phyloP scores from a whole-genome alignment of 2,888 invertebrate genomes.

The Iselma pallidipennis region DNA sequence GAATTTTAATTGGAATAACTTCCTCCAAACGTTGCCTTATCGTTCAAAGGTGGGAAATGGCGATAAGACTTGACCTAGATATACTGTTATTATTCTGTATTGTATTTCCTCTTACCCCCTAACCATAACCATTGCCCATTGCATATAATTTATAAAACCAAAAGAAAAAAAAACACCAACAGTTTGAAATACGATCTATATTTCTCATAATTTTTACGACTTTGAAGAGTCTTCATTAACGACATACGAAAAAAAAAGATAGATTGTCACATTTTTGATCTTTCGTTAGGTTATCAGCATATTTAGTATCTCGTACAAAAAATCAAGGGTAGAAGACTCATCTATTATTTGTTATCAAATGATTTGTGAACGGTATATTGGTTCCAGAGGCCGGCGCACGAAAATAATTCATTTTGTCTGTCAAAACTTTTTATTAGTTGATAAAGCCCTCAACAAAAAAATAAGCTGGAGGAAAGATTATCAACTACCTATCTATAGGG shows the following conservation, averaged over 20 bases:
- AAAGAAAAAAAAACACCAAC: too few relatives aligned
- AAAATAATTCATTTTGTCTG: neutral
- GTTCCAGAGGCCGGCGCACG: neutral
- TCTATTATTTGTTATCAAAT: neutral
- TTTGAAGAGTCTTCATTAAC: neutral
- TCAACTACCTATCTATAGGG: too few relatives aligned
- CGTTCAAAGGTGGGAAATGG: slow-evolving; percentile 13
- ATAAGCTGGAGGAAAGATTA: neutral
- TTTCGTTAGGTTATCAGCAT: neutral
- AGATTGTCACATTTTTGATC: neutral
- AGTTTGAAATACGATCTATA: too few relatives aligned
- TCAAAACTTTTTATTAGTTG: neutral
- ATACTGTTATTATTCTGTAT: neutral
- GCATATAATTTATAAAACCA: too few relatives aligned
- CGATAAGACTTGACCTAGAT: slow-evolving; percentile 23
- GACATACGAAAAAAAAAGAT: neutral
- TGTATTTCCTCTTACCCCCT: neutral
- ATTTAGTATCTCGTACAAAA: neutral
- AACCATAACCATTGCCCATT: too few relatives aligned
- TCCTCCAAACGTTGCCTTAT: slow-evolving; percentile 16
- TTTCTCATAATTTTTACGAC: too few relatives aligned
- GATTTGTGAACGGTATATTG: neutral
- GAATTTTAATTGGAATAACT: slow-evolving; percentile 25
- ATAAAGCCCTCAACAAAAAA: neutral
- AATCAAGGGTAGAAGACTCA: neutral